Conservation (phyloP, 2,113 vertebrate genomes). For the Salminus brasiliensis region DNA sequence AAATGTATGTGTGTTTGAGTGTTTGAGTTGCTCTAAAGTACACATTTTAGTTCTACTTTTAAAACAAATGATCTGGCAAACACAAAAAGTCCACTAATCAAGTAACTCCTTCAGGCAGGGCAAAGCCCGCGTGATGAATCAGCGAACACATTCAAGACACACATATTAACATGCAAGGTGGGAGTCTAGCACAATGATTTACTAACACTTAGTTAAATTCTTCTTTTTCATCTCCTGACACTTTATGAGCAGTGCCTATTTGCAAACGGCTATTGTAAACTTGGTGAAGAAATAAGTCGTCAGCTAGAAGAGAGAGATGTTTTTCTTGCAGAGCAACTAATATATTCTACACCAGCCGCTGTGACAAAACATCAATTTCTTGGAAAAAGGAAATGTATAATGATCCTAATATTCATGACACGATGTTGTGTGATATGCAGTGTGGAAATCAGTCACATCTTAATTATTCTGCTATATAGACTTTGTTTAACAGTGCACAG, state of each 20-base stretch:
- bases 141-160: not conserved
- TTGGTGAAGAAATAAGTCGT: not conserved
- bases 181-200: not conserved
- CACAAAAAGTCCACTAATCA: too few relatives aligned
- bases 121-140: not conserved
- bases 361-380: not conserved
- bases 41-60: too few relatives aligned
- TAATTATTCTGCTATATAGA: not conserved
- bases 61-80: too few relatives aligned
- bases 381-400: not conserved
- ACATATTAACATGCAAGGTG: not conserved
- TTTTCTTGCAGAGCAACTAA: not conserved
- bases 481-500: not conserved
- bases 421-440: not conserved
- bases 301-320: not conserved
- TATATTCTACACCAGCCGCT: not conserved
- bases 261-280: not conserved
- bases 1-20: too few relatives aligned
- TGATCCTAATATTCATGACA: not conserved
- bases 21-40: too few relatives aligned
- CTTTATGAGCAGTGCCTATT: not conserved
- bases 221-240: not conserved
- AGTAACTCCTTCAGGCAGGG: not conserved
- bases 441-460: not conserved
- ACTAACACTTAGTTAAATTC: not conserved